These are phyloP conservation scores for Cosmorhoe ocellata DNA, from an alignment of 2,888 invertebrate genomes.

Conservation along the genomic window DNA sequence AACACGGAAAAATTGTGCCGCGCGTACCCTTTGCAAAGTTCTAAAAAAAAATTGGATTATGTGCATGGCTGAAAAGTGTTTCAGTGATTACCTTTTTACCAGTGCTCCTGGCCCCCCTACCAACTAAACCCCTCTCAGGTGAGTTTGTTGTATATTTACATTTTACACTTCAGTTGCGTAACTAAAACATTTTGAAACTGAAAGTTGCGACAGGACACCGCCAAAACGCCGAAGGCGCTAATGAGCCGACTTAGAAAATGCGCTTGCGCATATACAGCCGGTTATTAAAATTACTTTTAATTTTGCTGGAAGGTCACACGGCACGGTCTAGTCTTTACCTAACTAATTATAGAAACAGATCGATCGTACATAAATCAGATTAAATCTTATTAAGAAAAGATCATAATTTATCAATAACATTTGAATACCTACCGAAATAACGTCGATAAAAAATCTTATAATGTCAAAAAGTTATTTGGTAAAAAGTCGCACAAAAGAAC, in stretches of 20 bases:
- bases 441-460: background rate
- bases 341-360: slow-evolving; percentile 26
- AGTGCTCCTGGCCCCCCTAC: slow-evolving; percentile 66
- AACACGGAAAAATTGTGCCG: slow-evolving; percentile 76
- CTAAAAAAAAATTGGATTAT: slow-evolving; percentile 69
- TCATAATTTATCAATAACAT: slow-evolving; percentile 7
- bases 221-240: slow-evolving; percentile 50
- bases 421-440: background rate
- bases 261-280: slow-evolving; percentile 23
- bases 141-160: slow-evolving; percentile 39
- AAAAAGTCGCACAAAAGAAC: slow-evolving; percentile 17
- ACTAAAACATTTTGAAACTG: slow-evolving; percentile 49
- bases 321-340: slow-evolving; percentile 23
- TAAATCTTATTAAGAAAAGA: slow-evolving; percentile 12
- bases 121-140: slow-evolving; percentile 44
- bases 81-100: slow-evolving; percentile 60
- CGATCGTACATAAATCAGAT: slow-evolving; percentile 25
- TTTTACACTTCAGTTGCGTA: slow-evolving; percentile 40
- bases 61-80: slow-evolving; percentile 75
- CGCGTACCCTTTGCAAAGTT: slow-evolving; percentile 50
- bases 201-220: slow-evolving; percentile 56
- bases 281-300: slow-evolving; percentile 23
- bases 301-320: slow-evolving; percentile 21
- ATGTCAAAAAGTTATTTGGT: slow-evolving; percentile 19
- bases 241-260: slow-evolving; percentile 49